Base-by-base conservation (phyloP, 2,113 vertebrate species). In the Atlantisia rogersi region DNA sequence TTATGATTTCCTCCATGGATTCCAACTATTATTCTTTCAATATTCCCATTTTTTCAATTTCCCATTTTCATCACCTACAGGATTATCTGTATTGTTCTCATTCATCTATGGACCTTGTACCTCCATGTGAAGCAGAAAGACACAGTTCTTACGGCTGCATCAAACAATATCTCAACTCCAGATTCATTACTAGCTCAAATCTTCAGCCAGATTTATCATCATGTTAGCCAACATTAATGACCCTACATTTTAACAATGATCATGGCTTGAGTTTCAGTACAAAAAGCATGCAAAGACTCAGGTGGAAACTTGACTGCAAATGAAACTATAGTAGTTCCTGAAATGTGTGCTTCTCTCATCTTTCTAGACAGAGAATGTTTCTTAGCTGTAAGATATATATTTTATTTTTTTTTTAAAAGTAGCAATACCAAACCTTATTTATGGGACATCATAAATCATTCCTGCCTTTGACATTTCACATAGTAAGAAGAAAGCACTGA, bases 381-480 rank as follows among this genome's bases (percentile, higher is more conserved):
- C 60, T 92, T 46, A 67, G 7, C n/a, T 26, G 44, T 22, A 65
- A 53, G 7, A 80, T n/a, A n/a, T n/a, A n/a, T n/a, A 40, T 39
- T 39, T 39, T 39, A 9, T 39, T 11, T 26, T 16, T 55, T 55
- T 53, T 35, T 37, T 32, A 5, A 11, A 4, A 81, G 42, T 56
- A 73, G 15, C 46, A 37, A 78, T 60, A 56, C 12, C 64, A 22
- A 22, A 55, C 53, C 19, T 67, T 63, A 64, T 69, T 86, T 76
- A 63, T 19, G 39, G 39, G 26, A 31, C 6, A 63, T 37, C 90
- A 95, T 62, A 91, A 96, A 92, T 92, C 86, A 88, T 83, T 73
- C 55, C 24, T 46, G 5, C 39, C 80, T 40, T 80, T 4, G 5
- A 29, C 19, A 77, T 25, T 50, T 75, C 18, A 13, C 17, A 15